Percentiles rank a stretch among this genome's conserved stretches.
These are phyloP conservation scores for Capitulum mitella DNA, from an alignment of 2,888 invertebrate species.

Conservation along the genomic window DNA sequence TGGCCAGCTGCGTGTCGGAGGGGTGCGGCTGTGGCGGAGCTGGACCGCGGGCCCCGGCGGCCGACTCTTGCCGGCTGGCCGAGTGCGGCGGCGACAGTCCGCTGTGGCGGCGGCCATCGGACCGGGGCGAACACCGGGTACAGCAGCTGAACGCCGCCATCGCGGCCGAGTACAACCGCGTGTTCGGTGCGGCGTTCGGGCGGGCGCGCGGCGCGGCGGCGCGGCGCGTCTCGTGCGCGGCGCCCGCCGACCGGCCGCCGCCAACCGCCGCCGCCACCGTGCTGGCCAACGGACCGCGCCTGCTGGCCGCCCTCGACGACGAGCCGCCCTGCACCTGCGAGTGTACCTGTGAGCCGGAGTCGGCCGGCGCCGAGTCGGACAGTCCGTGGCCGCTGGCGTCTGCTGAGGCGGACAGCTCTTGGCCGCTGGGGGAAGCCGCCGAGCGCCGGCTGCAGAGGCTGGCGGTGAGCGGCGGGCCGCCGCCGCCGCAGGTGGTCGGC, in stretches of 20 bases:
- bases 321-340: background rate
- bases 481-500: too few relatives aligned
- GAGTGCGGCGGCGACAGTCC: background rate
- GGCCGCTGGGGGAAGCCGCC: background rate
- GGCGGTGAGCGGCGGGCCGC: too few relatives aligned
- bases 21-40: too few relatives aligned
- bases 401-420: background rate
- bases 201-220: background rate
- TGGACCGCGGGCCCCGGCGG: too few relatives aligned
- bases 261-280: background rate
- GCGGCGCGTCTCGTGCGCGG: background rate
- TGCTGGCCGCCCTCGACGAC: background rate
- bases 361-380: background rate
- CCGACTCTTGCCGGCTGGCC: too few relatives aligned
- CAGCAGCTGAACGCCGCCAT: background rate
- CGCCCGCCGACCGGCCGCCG: background rate
- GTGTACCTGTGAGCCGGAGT: background rate
- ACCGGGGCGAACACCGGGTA: background rate
- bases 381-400: background rate
- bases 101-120: background rate
- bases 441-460: too few relatives aligned
- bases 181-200: conserved; percentile 1
- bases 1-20: too few relatives aligned
- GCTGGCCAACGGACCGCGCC: background rate
- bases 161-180: conserved; percentile 21